Conservation (phyloP, 2,797 vertebrate species). For the Cirrhinus molitorella region DNA sequence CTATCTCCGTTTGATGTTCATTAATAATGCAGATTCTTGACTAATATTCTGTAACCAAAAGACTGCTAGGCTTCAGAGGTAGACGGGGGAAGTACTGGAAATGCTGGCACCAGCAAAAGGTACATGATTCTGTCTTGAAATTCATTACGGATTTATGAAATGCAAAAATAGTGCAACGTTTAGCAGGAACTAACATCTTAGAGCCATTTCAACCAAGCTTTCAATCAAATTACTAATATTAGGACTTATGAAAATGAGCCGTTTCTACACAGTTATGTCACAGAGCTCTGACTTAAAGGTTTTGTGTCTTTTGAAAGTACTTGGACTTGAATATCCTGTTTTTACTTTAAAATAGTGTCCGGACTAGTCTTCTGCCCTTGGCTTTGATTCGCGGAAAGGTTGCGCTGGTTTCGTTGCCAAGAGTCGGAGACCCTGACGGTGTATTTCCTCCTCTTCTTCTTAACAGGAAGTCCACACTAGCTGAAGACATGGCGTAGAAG, state of each 20-base stretch:
- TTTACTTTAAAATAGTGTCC: conserved; percentile 78
- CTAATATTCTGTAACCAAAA: conserved; percentile 23
- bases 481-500: conserved; percentile 92
- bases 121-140: conserved; percentile 26
- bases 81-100: conserved; percentile 36
- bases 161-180: conserved; percentile 49
- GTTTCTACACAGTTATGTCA: conserved; percentile 1
- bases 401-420: conserved; percentile 79
- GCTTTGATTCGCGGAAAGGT: conserved; percentile 91
- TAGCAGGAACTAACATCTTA: conserved; percentile 4
- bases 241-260: background rate
- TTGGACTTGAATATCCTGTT: conserved; percentile 1
- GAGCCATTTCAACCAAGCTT: conserved; percentile 16
- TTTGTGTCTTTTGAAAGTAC: conserved; percentile 28
- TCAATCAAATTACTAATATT: conserved; percentile 16
- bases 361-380: conserved; percentile 87
- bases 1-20: background rate
- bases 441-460: conserved; percentile 76
- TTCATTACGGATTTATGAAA: conserved; percentile 37
- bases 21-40: conserved; percentile 13
- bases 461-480: conserved; percentile 87
- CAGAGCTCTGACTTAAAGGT: conserved; percentile 10
- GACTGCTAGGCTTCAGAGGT: conserved; percentile 43
- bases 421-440: conserved; percentile 67
- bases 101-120: conserved; percentile 13